These are phyloP conservation scores for Trinorchestia longiramus DNA, from an alignment of 1,140 invertebrate species.

Conservation along the genomic window DNA sequence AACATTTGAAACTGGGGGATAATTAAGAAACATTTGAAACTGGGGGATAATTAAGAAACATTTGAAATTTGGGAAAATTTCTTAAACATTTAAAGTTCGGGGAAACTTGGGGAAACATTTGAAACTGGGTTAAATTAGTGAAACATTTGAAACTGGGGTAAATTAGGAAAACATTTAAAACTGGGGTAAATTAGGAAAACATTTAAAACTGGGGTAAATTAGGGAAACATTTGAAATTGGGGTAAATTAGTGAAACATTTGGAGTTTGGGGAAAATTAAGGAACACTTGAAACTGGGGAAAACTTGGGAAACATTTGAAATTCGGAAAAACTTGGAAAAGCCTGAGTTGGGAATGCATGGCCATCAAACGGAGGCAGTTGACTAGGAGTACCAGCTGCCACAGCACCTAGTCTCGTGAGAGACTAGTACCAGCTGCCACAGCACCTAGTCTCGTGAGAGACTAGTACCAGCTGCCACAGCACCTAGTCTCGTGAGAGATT, in stretches of 20 bases:
- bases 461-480: too few relatives aligned
- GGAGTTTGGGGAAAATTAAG: not conserved
- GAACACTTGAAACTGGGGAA: not conserved
- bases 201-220: too few relatives aligned
- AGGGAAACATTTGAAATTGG: too few relatives aligned
- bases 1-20: not conserved
- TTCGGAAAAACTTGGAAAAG: not conserved
- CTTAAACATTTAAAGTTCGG: not conserved
- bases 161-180: not conserved
- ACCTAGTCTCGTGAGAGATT: not conserved
- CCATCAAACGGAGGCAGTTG: not conserved
- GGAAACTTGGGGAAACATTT: not conserved
- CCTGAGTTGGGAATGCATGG: not conserved
- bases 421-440: too few relatives aligned
- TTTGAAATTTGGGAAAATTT: not conserved
- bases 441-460: not conserved
- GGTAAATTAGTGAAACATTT: too few relatives aligned
- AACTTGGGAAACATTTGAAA: not conserved
- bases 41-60: not conserved
- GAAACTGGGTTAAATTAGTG: not conserved
- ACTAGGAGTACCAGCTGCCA: not conserved
- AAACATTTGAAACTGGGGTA: too few relatives aligned
- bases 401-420: not conserved
- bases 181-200: too few relatives aligned
- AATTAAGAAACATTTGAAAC: not conserved